Conservation (phyloP, 2,888 invertebrate species). For the Hermaeophaga mercurialis region DNA sequence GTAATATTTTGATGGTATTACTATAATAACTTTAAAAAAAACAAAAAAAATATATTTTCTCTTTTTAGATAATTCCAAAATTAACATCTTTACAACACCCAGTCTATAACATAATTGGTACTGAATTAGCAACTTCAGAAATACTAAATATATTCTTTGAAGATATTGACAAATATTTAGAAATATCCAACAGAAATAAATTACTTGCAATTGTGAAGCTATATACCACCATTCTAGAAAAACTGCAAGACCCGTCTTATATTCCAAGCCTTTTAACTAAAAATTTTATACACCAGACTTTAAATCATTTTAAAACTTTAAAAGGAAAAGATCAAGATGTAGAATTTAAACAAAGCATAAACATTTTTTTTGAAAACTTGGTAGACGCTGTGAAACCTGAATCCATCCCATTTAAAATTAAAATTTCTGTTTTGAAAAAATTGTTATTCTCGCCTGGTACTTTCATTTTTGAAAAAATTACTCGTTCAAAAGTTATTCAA, state of each 20-base stretch:
- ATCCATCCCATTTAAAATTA: slow-evolving; percentile 59
- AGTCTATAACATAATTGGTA: slow-evolving; percentile 66
- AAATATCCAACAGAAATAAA: slow-evolving; percentile 64
- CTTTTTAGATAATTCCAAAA: slow-evolving; percentile 65
- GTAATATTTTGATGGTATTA: slow-evolving; percentile 69
- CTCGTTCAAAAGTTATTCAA: slow-evolving; percentile 68
- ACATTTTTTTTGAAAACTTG: slow-evolving; percentile 61
- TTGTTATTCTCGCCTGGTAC: slow-evolving; percentile 72
- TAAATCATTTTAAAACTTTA: slow-evolving; percentile 67
- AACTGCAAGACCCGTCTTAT: slow-evolving; percentile 51
- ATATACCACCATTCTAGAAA: slow-evolving; percentile 62
- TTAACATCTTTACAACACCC: slow-evolving; percentile 67
- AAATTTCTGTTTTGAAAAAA: slow-evolving; percentile 66
- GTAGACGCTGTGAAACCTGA: slow-evolving; percentile 60
- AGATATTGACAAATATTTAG: slow-evolving; percentile 58
- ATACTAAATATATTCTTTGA: slow-evolving; percentile 64
- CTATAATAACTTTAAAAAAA: slow-evolving; percentile 40
- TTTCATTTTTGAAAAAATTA: slow-evolving; percentile 75
- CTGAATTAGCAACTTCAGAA: slow-evolving; percentile 61
- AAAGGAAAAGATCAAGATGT: slow-evolving; percentile 63
- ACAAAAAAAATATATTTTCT: too few relatives aligned
- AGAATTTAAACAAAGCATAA: slow-evolving; percentile 64
- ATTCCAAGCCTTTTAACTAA: slow-evolving; percentile 66
- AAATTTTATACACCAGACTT: slow-evolving; percentile 68
- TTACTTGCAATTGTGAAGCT: slow-evolving; percentile 67